Base-by-base conservation (phyloP, 2,888 invertebrate genomes). In the Antheraea yamamai region DNA sequence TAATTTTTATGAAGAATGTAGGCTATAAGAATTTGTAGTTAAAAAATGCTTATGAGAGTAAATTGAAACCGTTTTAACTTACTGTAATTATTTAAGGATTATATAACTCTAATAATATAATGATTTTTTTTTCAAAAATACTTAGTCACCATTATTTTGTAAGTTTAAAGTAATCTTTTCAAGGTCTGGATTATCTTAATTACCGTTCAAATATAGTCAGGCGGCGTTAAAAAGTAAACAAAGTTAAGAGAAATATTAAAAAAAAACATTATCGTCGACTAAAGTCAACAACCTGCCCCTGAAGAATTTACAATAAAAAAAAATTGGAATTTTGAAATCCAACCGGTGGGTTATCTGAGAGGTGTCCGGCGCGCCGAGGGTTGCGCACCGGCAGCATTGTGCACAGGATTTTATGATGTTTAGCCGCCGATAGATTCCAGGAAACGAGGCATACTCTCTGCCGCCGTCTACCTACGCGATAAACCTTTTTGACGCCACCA, bases 401-500 rank as follows among this genome's bases (percentile, higher is more conserved):
- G 89, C 87, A 87, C 87, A 80, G 79, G 89, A 89, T 91, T 91
- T 90, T 90, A 91, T 87, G 89, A 87, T 85, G 80, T 66, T 78
- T 72, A 74, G 75, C 76, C 76, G 75, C 76, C 76, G 76, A 74
- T 73, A 80, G 82, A 79, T 92, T 92, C 92, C 90, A 82, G 88
- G 92, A 92, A 92, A 77, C 79, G 82, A 78, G 79, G 78, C 81
- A 83, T 78, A 81, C 80, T 79, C 79, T 79, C 81, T 76, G 79
- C 80, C 78, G 79, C 80, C 78, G 78, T 78, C 86, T 89, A 88
- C 89, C 89, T 89, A 88, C 87, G 81, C 82, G 81, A 84, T 82
- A 86, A 82, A 88, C 90, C 86, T 91, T 91, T 85, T 82, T 91
- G 91, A 90, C 91, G 91, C 91, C 92, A 91, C 83, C 78, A 78